A percentile compares a stretch with the other conserved stretches of the same genome.
Conservation (phyloP, 2,888 invertebrate species). For the Linnaemya vulpina region DNA sequence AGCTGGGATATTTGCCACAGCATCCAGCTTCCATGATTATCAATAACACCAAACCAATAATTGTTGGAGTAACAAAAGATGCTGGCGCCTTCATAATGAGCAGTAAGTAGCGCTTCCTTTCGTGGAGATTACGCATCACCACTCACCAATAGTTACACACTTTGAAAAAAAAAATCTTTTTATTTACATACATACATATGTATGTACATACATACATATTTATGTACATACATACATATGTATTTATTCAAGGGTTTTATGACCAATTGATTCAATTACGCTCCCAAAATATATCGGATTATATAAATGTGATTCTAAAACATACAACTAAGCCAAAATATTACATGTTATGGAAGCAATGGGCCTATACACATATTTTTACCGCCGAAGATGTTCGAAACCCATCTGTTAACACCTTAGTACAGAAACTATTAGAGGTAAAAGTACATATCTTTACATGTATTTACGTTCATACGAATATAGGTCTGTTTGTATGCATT, state of each 20-base stretch:
- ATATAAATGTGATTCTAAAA: conserved; percentile 78
- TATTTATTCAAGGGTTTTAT: conserved; percentile 76
- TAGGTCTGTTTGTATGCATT: not conserved
- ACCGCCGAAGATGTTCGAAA: conserved; percentile 74
- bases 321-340: conserved; percentile 78
- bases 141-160: not conserved
- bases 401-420: conserved; percentile 72
- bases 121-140: not conserved
- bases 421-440: conserved; percentile 78
- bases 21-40: conserved; percentile 78
- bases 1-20: conserved; percentile 77
- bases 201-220: too few species aligned
- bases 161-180: too few species aligned
- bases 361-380: conserved; percentile 79
- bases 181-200: too few species aligned
- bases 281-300: conserved; percentile 78
- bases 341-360: conserved; percentile 77
- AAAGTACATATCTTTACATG: not conserved
- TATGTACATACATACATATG: too few species aligned
- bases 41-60: conserved; percentile 78
- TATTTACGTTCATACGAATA: not conserved
- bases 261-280: conserved; percentile 75
- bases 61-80: conserved; percentile 84
- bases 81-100: conserved; percentile 83
- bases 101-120: conserved; percentile 77